Conservation (phyloP, 2,113 vertebrate genomes). For the Prietella phreatophila region DNA sequence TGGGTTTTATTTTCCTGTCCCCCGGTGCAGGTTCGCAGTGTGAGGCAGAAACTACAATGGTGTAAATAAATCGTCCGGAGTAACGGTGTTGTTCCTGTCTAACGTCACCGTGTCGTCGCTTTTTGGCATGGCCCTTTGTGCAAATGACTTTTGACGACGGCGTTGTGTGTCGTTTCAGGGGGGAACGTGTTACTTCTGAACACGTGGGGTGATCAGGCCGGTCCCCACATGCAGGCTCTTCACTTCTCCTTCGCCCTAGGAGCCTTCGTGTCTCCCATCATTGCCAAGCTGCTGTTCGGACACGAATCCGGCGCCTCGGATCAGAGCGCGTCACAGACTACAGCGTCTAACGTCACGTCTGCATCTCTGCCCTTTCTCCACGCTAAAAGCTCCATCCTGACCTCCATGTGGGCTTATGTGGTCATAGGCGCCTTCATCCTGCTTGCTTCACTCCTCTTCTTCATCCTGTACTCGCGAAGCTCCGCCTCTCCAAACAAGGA, state of each 20-base stretch:
- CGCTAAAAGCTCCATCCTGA: slow-evolving; percentile 13
- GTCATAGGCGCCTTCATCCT: slow-evolving; percentile 80
- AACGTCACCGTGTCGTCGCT: not conserved
- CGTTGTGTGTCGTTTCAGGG: slow-evolving; percentile 67
- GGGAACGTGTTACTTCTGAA: slow-evolving; percentile 85
- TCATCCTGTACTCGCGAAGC: slow-evolving; percentile 72
- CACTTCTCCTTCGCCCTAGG: slow-evolving; percentile 92
- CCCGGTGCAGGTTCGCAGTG: not conserved
- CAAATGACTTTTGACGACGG: no score
- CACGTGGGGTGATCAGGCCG: slow-evolving; percentile 80
- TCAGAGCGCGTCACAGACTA: slow-evolving; percentile 3
- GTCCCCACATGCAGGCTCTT: slow-evolving; percentile 90
- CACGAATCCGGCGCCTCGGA: not conserved
- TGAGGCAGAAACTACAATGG: not conserved
- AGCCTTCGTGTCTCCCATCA: slow-evolving; percentile 83
- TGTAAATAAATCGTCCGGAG: not conserved
- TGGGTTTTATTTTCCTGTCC: not conserved
- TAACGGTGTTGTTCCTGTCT: not conserved
- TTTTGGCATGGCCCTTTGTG: not conserved
- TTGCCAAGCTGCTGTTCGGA: slow-evolving; percentile 83
- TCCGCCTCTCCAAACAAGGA: slow-evolving; percentile 56
- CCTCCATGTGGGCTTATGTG: slow-evolving; percentile 81
- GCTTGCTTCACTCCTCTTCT: slow-evolving; percentile 74
- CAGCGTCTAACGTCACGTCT: not conserved
- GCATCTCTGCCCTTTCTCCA: not conserved